Evolutionary conservation across 1,140 invertebrate species (phyloP).

Genomic region (Cydia splendana): DNA sequence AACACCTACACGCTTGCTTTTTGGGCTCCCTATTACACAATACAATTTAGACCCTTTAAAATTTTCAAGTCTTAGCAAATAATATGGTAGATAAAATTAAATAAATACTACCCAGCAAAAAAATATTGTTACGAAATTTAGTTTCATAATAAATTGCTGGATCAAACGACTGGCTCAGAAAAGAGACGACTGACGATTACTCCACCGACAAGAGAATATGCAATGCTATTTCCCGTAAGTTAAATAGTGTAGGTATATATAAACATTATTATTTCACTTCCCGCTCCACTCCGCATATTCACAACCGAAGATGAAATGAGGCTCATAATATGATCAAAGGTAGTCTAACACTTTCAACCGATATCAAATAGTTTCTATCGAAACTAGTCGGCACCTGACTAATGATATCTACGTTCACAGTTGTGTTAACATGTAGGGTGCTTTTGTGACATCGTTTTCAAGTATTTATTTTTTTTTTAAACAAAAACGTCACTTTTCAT

Average conservation of each 20-base stretch:
- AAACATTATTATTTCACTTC: not conserved
- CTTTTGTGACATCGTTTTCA: not conserved
- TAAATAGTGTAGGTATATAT: not conserved
- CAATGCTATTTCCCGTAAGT: no score
- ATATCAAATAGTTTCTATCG: not conserved
- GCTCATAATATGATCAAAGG: not conserved
- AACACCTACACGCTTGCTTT: slow-evolving; percentile 39
- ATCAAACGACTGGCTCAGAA: no score
- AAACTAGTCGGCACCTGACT: slow-evolving; percentile 15
- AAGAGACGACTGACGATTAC: no score
- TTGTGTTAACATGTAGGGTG: not conserved
- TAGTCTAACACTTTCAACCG: not conserved
- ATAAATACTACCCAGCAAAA: not conserved
- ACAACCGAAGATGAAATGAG: not conserved
- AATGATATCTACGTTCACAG: not conserved
- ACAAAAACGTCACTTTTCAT: no score
- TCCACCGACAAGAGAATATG: no score
- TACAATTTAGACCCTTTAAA: slow-evolving; percentile 26
- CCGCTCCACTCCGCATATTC: not conserved
- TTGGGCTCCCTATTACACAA: slow-evolving; percentile 41
- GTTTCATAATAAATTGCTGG: no score
- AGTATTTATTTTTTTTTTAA: no score
- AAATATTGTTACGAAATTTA: not conserved
- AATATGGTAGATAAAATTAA: not conserved
- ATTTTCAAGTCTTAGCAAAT: not conserved